phyloP scores from a whole-genome alignment of 1,140 invertebrate genomes.

The Portunus trituberculatus region DNA sequence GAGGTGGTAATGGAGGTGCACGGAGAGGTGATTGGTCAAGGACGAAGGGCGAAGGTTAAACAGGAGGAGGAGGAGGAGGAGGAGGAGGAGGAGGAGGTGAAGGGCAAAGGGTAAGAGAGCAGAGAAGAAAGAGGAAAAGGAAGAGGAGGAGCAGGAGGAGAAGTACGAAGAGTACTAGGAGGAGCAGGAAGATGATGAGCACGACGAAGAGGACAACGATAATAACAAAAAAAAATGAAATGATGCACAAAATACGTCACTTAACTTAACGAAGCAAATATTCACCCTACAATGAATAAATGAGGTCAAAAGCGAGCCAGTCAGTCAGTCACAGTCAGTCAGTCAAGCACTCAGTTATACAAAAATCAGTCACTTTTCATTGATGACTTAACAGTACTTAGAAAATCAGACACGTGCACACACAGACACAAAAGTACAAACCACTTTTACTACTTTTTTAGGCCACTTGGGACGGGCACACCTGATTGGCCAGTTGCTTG shows the following conservation, averaged over 20 bases:
- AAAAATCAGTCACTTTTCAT: neutral
- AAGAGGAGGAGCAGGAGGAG: neutral
- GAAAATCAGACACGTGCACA: neutral
- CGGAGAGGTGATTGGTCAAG: too few species aligned
- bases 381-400: neutral
- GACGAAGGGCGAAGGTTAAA: neutral
- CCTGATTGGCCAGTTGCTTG: too few species aligned
- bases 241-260: too few species aligned
- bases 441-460: too few species aligned
- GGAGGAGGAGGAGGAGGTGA: neutral
- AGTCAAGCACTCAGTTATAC: neutral
- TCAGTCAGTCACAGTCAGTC: neutral
- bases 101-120: neutral
- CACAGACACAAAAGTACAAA: constrained; percentile 6
- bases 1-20: neutral
- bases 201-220: neutral
- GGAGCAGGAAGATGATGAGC: neutral
- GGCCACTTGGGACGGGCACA: too few species aligned
- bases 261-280: too few species aligned
- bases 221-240: too few species aligned
- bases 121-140: neutral
- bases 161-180: neutral
- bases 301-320: too few species aligned
- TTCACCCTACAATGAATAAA: too few species aligned
- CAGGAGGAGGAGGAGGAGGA: neutral